These are phyloP conservation scores for Zingel zingel DNA, from an alignment of 2,113 vertebrate species.

Conservation along the genomic window DNA sequence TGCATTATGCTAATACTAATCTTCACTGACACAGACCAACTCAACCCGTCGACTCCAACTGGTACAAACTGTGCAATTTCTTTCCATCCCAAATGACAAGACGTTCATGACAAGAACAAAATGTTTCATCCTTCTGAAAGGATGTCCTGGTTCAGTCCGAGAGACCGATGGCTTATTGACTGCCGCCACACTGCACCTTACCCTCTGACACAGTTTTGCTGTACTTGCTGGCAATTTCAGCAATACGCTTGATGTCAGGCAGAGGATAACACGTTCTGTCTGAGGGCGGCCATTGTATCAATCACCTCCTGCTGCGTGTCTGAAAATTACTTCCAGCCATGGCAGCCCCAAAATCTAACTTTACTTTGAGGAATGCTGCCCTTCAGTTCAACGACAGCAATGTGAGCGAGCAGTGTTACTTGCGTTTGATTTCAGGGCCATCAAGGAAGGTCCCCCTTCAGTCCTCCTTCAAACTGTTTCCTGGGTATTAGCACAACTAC, in stretches of 20 bases:
- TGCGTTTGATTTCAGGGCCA: slow-evolving; percentile 54
- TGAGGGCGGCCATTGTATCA: slow-evolving; percentile 52
- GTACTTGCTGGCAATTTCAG: slow-evolving; percentile 57
- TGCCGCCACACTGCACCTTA: slow-evolving; percentile 28
- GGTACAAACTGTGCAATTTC: not conserved
- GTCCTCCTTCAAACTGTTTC: not conserved
- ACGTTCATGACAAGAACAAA: slow-evolving; percentile 19
- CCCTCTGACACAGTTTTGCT: slow-evolving; percentile 51
- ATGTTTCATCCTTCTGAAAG: slow-evolving; percentile 28
- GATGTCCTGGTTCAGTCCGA: slow-evolving; percentile 26
- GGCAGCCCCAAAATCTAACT: slow-evolving; percentile 48
- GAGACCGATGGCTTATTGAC: slow-evolving; percentile 56
- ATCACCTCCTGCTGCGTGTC: slow-evolving; percentile 54
- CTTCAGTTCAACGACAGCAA: slow-evolving; percentile 28
- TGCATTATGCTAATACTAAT: not conserved
- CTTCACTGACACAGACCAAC: not conserved
- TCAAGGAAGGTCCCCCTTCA: not conserved
- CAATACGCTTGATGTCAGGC: slow-evolving; percentile 52
- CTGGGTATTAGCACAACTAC: not conserved
- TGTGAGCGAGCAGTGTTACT: slow-evolving; percentile 7
- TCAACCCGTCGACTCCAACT: not conserved
- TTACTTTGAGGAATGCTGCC: slow-evolving; percentile 40
- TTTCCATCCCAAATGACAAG: not conserved
- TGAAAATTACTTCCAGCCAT: slow-evolving; percentile 67
- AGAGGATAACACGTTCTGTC: slow-evolving; percentile 57